Base-by-base conservation (phyloP, 2,797 vertebrate species). In the Microchirus variegatus region DNA sequence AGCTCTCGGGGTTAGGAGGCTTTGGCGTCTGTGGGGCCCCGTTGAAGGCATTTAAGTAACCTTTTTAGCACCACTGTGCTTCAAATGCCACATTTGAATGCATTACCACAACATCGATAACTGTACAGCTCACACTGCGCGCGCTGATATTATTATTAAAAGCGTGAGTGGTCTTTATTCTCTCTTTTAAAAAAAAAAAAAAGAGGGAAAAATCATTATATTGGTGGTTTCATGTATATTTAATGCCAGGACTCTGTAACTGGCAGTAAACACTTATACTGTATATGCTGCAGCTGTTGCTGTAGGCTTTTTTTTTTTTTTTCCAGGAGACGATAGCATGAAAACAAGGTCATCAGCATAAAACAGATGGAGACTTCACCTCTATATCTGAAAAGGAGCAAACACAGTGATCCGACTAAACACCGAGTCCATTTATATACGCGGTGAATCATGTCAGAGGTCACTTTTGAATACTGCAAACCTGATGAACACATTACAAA, bases 301-400 rank as follows among this genome's bases (percentile, higher is more conserved):
- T 64, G 53, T 14, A 1, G 13, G 18, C 5, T 4, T 44, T 4
- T 51, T 51, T n/a, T n/a, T n/a, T n/a, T n/a, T n/a, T n/a, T n/a
- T n/a, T n/a, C n/a, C 35, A 59, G 55, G 8, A 40, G 18, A 9
- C 22, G 47, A 17, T 31, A 50, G 9, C 10, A 31, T 31, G 5
- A 50, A 41, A 51, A 45, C n/a, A 41, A 50, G 42, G 19, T 53
- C 63, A 16, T 67, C 63, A n/a, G 49, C 55, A 53, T 46, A 10
- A 59, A 59, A 53, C 13, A 41, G 38, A 43, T 42, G 41, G 41
- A 40, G 61, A 35, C 8, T 22, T 50, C 35, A n/a, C 48, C 17
- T 57, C 51, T 54, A 26, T 44, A 12, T 64, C 38, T 42, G 35
- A 38, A 37, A 26, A 53, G 16, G 16, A 16, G 47, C 35, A 13